These are phyloP conservation scores for Falco berigora DNA, from an alignment of 2,797 vertebrate genomes.

Conservation along the genomic window DNA sequence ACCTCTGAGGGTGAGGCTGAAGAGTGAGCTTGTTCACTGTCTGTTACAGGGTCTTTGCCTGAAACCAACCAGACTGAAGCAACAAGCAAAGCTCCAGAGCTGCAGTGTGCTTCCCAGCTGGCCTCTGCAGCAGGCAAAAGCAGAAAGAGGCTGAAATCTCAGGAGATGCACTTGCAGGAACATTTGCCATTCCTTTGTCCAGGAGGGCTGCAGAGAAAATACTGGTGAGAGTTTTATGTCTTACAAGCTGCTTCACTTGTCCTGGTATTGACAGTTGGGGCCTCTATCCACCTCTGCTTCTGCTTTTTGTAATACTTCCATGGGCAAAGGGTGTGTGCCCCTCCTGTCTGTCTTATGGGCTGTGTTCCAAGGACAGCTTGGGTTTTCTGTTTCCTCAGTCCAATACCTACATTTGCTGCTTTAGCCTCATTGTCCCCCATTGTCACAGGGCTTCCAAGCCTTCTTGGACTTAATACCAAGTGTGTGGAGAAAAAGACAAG, in stretches of 20 bases:
- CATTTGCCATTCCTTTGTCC: background rate
- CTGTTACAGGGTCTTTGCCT: constrained; percentile 51
- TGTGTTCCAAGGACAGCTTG: background rate
- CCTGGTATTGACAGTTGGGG: background rate
- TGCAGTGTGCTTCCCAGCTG: background rate
- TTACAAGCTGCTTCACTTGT: background rate
- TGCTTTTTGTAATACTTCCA: background rate
- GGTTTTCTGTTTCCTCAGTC: background rate
- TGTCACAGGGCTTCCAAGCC: background rate
- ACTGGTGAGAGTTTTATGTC: constrained; percentile 29
- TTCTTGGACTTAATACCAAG: accelerated
- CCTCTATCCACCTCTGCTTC: background rate
- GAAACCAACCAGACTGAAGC: constrained; percentile 13
- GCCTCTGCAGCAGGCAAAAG: background rate
- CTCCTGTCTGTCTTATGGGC: background rate
- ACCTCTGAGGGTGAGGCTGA: background rate
- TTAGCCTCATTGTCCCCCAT: background rate
- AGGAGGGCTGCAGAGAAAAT: background rate
- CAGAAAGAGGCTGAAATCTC: constrained; percentile 53
- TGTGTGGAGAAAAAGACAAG: background rate
- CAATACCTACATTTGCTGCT: background rate
- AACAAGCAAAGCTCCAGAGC: background rate
- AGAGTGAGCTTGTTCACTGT: background rate
- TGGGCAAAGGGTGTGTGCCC: background rate
- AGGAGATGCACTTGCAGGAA: background rate